Base-by-base conservation (phyloP, 2,797 vertebrate genomes). In the Falco naumanni region DNA sequence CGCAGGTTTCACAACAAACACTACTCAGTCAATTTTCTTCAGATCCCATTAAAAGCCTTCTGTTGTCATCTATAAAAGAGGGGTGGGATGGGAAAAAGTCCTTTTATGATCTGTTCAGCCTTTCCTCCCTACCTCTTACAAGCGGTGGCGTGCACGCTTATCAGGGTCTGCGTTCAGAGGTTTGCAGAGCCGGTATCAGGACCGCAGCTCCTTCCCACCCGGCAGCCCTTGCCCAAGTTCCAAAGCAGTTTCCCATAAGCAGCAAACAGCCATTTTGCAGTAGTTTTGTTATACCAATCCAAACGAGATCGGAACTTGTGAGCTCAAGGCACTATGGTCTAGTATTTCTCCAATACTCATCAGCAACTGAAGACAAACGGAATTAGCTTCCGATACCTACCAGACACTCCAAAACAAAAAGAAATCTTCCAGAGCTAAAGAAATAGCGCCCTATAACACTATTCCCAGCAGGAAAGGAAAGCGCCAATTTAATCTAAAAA, bases 401-500 rank as follows among this genome's bases (percentile, higher is more conserved):
- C 39, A 59, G 51, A 59, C 25, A n/a, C 31, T 56, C 17, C 21
- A 19, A 45, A 92, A 47, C 5, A 0, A 51, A 45, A 84, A 69
- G 22, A 60, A 65, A 33, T n/a, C 50, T 90, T 69, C 33, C 75
- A 64, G 29, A 87, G 22, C 39, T 41, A 39, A 47, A 85, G 63
- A 65, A 90, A 43, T 12, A 29, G 31, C 2, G 4, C 47, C 80
- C 57, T 61, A 54, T 19, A 57, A 68, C 1, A 29, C 75, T 74
- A 69, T 60, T 87, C 87, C 89, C 78, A 89, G 90, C 0, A 85
- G 89, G 84, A 83, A 89, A 84, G 33, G 54, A 81, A 83, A 90
- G 71, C 0, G 3, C 37, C 75, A 83, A 74, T 83, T 87, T 41
- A 0, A 70, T 74, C 50, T 60, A 13, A 22, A 84, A 80, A 37